A percentile compares a stretch with the other conserved stretches of the same genome.
phyloP scores from a whole-genome alignment of 2,888 invertebrate genomes.

The Mesorhabditis spiculigera region DNA sequence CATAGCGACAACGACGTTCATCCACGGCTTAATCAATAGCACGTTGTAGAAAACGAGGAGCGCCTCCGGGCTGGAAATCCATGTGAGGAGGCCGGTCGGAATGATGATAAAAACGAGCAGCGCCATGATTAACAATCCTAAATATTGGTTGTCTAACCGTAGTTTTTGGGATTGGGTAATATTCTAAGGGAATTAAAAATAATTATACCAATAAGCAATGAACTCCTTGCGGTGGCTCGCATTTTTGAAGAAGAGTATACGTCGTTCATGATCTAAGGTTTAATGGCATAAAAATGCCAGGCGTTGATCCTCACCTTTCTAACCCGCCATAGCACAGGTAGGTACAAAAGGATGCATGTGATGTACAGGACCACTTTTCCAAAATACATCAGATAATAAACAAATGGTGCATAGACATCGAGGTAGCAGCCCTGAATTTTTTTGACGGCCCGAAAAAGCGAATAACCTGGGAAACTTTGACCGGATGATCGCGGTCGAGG shows the following conservation, averaged over 20 bases:
- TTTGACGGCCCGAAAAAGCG: no score
- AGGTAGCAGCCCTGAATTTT: not conserved
- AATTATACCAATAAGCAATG: not conserved
- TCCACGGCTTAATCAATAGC: not conserved
- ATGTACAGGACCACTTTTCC: not conserved
- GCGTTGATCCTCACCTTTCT: not conserved
- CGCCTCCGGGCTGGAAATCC: not conserved
- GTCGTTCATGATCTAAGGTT: not conserved
- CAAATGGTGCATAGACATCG: slow-evolving; percentile 3
- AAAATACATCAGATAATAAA: slow-evolving; percentile 1
- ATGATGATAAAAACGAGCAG: slow-evolving; percentile 3
- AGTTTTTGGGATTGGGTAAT: no score
- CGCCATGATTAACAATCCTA: not conserved
- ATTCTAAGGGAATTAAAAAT: no score
- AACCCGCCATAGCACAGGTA: not conserved
- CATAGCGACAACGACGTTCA: not conserved
- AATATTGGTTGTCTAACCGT: not conserved
- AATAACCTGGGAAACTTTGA: no score
- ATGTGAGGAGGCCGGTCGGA: not conserved
- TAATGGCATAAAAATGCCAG: no score
- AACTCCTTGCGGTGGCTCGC: not conserved
- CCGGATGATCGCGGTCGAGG: no score
- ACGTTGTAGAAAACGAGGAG: slow-evolving; percentile 6
- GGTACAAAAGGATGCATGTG: not conserved
- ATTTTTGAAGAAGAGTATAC: not conserved